Evolutionary conservation across 2,888 invertebrate genomes (phyloP).

Genomic region (Daptonema setosum): DNA sequence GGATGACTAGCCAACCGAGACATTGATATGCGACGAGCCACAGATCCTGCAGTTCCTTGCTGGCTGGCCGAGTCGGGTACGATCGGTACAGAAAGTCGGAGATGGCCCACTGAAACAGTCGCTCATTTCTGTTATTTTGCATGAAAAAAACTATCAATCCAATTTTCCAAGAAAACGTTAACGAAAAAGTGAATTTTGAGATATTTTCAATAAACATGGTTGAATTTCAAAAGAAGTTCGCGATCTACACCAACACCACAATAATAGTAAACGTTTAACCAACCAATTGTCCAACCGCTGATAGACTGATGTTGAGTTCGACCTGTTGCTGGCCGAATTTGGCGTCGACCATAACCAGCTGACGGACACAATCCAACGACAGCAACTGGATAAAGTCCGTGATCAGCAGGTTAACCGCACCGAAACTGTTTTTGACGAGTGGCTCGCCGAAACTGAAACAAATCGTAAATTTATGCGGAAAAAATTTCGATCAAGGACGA

Average conservation of each 20-base stretch:
- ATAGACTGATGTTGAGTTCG: slow-evolving; percentile 85
- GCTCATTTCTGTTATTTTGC: too few relatives aligned
- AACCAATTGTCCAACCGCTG: slow-evolving; percentile 85
- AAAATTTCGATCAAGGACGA: too few relatives aligned
- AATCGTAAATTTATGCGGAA: too few relatives aligned
- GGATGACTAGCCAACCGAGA: too few relatives aligned
- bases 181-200: too few relatives aligned
- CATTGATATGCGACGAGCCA: slow-evolving; percentile 28
- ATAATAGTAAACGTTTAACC: slow-evolving; percentile 52
- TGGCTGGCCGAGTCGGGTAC: slow-evolving; percentile 32
- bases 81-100: slow-evolving; percentile 78
- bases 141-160: too few relatives aligned
- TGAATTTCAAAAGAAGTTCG: slow-evolving; percentile 52
- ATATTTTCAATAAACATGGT: neutral
- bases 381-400: slow-evolving; percentile 79
- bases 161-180: too few relatives aligned
- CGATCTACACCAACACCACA: slow-evolving; percentile 70
- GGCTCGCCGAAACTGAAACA: slow-evolving; percentile 68
- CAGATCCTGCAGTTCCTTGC: slow-evolving; percentile 28
- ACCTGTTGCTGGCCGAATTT: slow-evolving; percentile 86
- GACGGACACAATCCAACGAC: slow-evolving; percentile 58
- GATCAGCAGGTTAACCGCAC: slow-evolving; percentile 74
- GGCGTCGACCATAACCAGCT: slow-evolving; percentile 55
- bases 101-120: slow-evolving; percentile 76
- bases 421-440: slow-evolving; percentile 74